Conservation (phyloP, 2,113 vertebrate genomes). For the Larimichthys crocea region DNA sequence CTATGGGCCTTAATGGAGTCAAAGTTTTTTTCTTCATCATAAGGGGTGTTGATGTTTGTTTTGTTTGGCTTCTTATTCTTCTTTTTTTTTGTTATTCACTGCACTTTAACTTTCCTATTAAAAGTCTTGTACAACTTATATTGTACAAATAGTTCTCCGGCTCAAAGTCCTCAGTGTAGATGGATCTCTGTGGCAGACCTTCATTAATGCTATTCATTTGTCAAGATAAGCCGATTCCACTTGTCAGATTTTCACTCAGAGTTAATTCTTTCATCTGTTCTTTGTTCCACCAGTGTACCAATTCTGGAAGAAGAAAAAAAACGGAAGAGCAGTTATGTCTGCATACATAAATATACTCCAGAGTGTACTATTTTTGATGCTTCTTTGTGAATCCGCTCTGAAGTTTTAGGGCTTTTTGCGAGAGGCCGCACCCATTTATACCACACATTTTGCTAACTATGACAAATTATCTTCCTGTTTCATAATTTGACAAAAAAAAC, state of each 20-base stretch:
- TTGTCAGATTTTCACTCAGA: constrained; percentile 68
- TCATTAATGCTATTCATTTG: constrained; percentile 75
- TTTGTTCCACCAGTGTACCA: constrained; percentile 66
- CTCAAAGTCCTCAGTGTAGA: constrained; percentile 14
- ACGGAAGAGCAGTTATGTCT: constrained; percentile 42
- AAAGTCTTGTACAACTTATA: constrained; percentile 42
- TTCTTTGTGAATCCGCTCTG: constrained; percentile 15
- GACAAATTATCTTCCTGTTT: background rate
- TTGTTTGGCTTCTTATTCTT: constrained; percentile 27
- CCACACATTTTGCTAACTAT: background rate
- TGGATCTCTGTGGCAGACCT: constrained; percentile 46
- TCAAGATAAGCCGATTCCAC: constrained; percentile 74
- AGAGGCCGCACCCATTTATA: background rate
- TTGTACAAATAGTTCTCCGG: constrained; percentile 9
- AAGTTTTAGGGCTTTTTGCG: background rate
- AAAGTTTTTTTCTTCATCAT: constrained; percentile 37
- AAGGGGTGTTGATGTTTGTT: constrained; percentile 37
- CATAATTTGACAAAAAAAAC: too few relatives aligned
- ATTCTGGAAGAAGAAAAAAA: constrained; percentile 23
- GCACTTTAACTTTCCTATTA: constrained; percentile 43
- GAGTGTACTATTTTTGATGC: constrained; percentile 49
- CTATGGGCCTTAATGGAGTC: constrained; percentile 47
- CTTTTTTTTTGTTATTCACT: background rate
- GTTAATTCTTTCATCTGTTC: constrained; percentile 68
- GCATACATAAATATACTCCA: constrained; percentile 65